Base-by-base conservation (phyloP, 2,888 invertebrate genomes). In the Drosophila anomalata region DNA sequence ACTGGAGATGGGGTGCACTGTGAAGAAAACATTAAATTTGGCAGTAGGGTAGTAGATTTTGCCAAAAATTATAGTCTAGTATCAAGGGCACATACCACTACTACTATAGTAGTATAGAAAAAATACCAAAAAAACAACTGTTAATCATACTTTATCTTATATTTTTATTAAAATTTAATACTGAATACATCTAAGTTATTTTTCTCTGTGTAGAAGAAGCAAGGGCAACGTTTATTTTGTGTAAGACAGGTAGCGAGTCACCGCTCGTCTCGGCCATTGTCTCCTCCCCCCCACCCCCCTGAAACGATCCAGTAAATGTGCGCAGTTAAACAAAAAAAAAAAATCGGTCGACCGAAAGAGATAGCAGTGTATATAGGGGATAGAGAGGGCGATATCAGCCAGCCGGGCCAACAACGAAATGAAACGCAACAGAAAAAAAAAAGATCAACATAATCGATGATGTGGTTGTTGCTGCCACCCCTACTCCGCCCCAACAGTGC, bases 391-490 rank as follows among this genome's bases (percentile, higher is more conserved):
- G 26, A 44, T 36, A 63, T 39, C 61, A 31, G 22, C 11, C 12
- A 31, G 22, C 11, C 14, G 41, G 56, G 36, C 58, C 46, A 51
- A 66, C 51, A 69, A 9, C 54, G 50, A 63, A 63, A 57, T 48
- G 52, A 76, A 66, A 73, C 65, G 53, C 62, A 50, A 39, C 51
- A 46, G 17, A 17, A 46, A 62, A 72, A 36, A 87, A 68, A 85
- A 87, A 85, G 71, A 83, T 85, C 82, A 87, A 85, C 82, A 83
- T 87, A 83, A 83, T 87, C 82, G 87, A 83, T 87, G 82, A 87
- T 85, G 82, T 84, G 79, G 70, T 77, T 71, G 68, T 74, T 50
- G 68, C 68, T 50, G 48, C 54, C 48, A 9, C 44, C n/a, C 36
- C 12, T 36, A 1, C 39, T 47, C 4, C 20, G 42, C 31, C 41